These are phyloP conservation scores for Heteractis magnifica DNA, from an alignment of 92 coral and sea anemone species.

Conservation along the genomic window DNA sequence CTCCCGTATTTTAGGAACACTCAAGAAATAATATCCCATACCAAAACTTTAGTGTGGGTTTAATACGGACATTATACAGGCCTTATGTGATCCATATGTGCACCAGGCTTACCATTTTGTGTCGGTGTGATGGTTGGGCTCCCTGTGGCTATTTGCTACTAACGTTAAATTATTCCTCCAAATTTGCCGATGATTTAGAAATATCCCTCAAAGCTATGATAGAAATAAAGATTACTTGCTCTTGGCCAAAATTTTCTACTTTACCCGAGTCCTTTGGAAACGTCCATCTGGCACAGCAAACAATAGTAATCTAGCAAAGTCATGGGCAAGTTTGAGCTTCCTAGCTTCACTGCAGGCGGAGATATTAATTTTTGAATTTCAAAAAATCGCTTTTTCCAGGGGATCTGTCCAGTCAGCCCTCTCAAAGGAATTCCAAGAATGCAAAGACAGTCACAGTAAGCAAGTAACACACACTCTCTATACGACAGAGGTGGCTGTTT, in stretches of 20 bases:
- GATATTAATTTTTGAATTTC: background rate
- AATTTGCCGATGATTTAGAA: no score
- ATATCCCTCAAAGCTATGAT: no score
- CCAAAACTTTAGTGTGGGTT: no score
- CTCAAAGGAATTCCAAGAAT: conserved; percentile 3
- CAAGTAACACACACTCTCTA: background rate
- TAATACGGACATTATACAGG: no score
- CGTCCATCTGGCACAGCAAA: background rate
- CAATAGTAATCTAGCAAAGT: background rate
- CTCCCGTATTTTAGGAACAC: no score
- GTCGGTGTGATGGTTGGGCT: no score
- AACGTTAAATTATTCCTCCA: no score
- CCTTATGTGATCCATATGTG: no score
- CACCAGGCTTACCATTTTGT: no score
- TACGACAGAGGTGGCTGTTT: background rate
- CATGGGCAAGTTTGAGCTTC: background rate
- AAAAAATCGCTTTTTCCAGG: background rate
- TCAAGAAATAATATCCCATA: no score
- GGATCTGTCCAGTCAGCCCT: background rate
- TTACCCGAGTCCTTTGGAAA: background rate
- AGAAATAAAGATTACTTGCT: background rate
- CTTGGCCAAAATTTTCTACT: background rate
- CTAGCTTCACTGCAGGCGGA: background rate
- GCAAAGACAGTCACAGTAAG: background rate
- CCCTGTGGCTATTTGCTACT: no score